Evolutionary conservation across 1,140 invertebrate genomes (phyloP), one percentile per base, ranked within the genome.

Genomic region (Diorhabda sublineata): DNA sequence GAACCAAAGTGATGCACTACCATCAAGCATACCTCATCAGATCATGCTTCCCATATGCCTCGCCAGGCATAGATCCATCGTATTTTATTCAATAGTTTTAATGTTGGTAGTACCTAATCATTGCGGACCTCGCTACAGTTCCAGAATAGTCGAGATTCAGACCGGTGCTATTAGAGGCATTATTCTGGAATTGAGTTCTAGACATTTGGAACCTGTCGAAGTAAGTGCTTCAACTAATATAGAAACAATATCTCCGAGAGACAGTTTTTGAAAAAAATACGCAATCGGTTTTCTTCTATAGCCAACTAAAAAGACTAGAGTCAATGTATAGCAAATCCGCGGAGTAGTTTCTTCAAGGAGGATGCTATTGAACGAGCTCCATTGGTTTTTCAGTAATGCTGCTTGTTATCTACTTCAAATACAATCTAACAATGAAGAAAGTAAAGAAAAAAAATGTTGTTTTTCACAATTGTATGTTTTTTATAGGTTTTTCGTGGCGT

Each of bases 201-300:
- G 87, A 71, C 87, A 90, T 75, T 82, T 95, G 74, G 91, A 91
- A 75, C 90, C 91, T 0, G 92, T 95, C 57, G 92, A 91, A 78
- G 88, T 90, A 83, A 73, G 65, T n/a, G n/a, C 4, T 52, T 52
- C n/a, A 3, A 52, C n/a, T 52, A 2, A 26, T 52, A 26, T 26
- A 26, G 26, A 26, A 26, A 26, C 26, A 26, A 26, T 26, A 26
- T 26, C 26, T 26, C 26, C 26, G 26, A 26, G 26, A 26, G 26
- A 26, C 26, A 26, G 26, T 26, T 26, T 26, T 26, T 26, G 26
- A 26, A 26, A 26, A 26, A 26, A 26, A 26, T 26, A 26, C 0
- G 26, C 26, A 26, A 26, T 26, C 26, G 26, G 26, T 26, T 2
- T 26, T 26, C 26, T 26, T 26, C 26, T 26, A 26, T 26, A 26